Percentiles rank a stretch among this genome's conserved stretches.
These are phyloP conservation scores for Melitaea athalia DNA, from an alignment of 2,888 invertebrate genomes.

Conservation along the genomic window DNA sequence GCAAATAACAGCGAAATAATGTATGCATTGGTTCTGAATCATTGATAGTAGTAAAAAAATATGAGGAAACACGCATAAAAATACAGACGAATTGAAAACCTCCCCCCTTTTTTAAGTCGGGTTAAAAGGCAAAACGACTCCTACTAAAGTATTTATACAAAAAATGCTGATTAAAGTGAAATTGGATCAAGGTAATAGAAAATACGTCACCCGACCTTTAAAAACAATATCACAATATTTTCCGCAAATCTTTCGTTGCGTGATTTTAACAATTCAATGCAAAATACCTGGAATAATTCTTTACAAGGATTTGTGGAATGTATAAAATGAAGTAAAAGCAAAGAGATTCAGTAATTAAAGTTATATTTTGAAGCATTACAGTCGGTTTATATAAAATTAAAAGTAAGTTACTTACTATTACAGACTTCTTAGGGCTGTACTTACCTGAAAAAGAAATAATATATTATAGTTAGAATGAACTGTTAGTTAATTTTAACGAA, in stretches of 20 bases:
- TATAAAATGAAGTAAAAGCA: slow-evolving; percentile 17
- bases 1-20: too few relatives aligned
- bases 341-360: slow-evolving; percentile 1
- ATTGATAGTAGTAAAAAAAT: too few relatives aligned
- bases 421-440: neutral
- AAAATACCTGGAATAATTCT: slow-evolving; percentile 24
- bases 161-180: neutral
- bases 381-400: neutral
- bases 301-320: slow-evolving; percentile 23
- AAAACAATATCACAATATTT: slow-evolving; percentile 3
- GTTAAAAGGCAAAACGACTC: too few relatives aligned
- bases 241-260: slow-evolving; percentile 17
- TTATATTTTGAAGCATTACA: neutral
- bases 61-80: too few relatives aligned
- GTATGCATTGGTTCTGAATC: too few relatives aligned
- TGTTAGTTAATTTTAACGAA: too few relatives aligned
- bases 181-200: slow-evolving; percentile 2
- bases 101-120: too few relatives aligned
- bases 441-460: slow-evolving; percentile 2
- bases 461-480: neutral
- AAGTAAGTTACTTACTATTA: slow-evolving; percentile 8
- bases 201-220: neutral
- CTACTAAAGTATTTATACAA: too few relatives aligned
- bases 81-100: too few relatives aligned
- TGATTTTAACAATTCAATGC: slow-evolving; percentile 26